Percentiles rank a stretch among this genome's conserved stretches.
phyloP scores from a whole-genome alignment of 2,113 vertebrate species.

The Onychorhynchus coronatus region DNA sequence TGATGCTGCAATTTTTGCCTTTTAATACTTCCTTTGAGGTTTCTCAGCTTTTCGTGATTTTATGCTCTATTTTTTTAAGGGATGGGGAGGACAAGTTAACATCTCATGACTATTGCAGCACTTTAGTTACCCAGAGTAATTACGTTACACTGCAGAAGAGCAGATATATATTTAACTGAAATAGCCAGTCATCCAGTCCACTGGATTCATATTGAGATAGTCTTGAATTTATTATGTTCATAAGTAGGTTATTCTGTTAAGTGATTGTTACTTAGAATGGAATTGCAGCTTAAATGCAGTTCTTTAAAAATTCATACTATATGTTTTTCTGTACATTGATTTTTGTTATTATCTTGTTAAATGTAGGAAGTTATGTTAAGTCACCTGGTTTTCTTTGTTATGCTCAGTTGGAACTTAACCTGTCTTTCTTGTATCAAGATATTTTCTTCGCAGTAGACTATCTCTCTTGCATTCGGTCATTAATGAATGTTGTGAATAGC shows the following conservation, averaged over 20 bases:
- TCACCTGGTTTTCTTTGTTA: background rate
- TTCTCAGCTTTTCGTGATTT: background rate
- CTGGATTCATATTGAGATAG: background rate
- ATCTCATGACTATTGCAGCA: background rate
- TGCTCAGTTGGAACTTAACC: background rate
- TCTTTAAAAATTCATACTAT: background rate
- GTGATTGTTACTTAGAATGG: background rate
- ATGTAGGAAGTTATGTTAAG: background rate
- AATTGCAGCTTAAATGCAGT: background rate
- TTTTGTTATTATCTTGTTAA: background rate
- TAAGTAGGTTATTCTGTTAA: background rate
- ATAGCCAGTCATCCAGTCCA: background rate
- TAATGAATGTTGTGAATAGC: background rate
- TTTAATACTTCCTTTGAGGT: background rate
- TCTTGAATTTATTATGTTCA: background rate
- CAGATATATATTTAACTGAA: background rate
- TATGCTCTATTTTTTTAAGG: background rate
- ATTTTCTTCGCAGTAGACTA: background rate
- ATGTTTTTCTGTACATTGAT: background rate
- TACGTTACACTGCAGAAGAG: background rate
- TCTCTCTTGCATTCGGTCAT: background rate
- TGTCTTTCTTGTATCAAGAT: background rate
- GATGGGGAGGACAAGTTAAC: background rate
- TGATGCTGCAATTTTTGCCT: background rate
- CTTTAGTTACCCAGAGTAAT: background rate